These are phyloP conservation scores for Prunella fulvescens DNA, from an alignment of 2,113 vertebrate genomes.

Conservation along the genomic window DNA sequence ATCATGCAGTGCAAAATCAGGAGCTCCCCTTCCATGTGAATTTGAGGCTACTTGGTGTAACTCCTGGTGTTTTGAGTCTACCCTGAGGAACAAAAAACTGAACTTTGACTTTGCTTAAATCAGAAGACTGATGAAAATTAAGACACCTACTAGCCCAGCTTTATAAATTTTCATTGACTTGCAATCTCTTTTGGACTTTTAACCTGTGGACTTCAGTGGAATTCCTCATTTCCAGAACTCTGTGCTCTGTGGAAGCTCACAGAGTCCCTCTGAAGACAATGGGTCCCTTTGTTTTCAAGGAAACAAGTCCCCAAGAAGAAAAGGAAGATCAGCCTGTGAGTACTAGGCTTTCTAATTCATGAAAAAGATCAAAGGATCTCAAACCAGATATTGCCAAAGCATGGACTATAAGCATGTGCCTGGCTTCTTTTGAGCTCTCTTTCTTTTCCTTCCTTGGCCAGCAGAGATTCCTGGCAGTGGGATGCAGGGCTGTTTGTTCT, in stretches of 20 bases:
- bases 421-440: background rate
- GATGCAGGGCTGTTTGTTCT: background rate
- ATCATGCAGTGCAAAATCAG: background rate
- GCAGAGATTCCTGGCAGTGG: conserved; percentile 24
- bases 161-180: background rate
- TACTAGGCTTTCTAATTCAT: background rate
- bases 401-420: rapidly evolving
- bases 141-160: background rate
- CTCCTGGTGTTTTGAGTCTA: background rate
- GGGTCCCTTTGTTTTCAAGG: background rate
- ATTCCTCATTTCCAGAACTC: background rate
- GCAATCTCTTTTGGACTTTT: background rate
- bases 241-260: background rate
- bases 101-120: background rate
- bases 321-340: background rate
- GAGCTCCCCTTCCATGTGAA: background rate
- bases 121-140: background rate
- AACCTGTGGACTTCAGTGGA: background rate
- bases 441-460: background rate
- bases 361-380: background rate
- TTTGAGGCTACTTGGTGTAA: background rate
- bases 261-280: background rate
- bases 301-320: background rate
- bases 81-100: background rate
- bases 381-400: background rate